phyloP scores from a whole-genome alignment of 2,888 invertebrate species.

The Himalopsyche tibetana region DNA sequence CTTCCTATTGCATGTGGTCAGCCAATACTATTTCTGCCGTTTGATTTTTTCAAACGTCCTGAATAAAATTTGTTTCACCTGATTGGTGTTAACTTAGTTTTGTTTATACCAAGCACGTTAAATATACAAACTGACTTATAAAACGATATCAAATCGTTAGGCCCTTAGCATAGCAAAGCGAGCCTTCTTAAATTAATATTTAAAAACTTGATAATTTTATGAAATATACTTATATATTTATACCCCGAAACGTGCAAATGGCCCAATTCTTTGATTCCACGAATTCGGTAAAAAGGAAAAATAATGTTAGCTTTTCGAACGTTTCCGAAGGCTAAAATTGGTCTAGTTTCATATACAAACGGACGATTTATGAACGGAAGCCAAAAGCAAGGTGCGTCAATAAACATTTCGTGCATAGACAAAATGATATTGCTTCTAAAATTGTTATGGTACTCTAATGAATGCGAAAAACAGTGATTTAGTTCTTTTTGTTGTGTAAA shows the following conservation, averaged over 20 bases:
- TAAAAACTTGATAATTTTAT: neutral
- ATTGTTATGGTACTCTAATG: conserved; percentile 26
- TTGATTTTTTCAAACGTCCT: too few relatives aligned
- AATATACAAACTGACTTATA: neutral
- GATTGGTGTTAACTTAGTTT: too few relatives aligned
- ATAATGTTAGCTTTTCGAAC: conserved; percentile 3
- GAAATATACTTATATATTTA: neutral
- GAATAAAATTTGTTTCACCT: too few relatives aligned
- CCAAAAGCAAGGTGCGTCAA: conserved; percentile 17
- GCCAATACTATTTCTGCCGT: too few relatives aligned
- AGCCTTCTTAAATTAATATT: conserved; percentile 4
- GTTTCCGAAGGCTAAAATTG: conserved; percentile 29
- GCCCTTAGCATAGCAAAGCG: too few relatives aligned
- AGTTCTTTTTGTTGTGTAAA: neutral
- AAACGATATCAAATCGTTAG: neutral
- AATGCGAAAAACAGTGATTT: neutral
- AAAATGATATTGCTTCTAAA: conserved; percentile 34
- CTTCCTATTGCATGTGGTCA: too few relatives aligned
- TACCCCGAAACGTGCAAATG: neutral
- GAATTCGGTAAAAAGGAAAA: neutral
- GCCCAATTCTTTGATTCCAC: conserved; percentile 18
- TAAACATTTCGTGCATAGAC: conserved; percentile 34
- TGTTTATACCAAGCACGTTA: too few relatives aligned
- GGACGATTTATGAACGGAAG: conserved; percentile 34
- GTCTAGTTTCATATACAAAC: conserved; percentile 30